Percentiles rank a stretch among this genome's conserved stretches.
Evolutionary conservation across 2,888 invertebrate genomes (phyloP).

Genomic region (Isotomurus palustris): DNA sequence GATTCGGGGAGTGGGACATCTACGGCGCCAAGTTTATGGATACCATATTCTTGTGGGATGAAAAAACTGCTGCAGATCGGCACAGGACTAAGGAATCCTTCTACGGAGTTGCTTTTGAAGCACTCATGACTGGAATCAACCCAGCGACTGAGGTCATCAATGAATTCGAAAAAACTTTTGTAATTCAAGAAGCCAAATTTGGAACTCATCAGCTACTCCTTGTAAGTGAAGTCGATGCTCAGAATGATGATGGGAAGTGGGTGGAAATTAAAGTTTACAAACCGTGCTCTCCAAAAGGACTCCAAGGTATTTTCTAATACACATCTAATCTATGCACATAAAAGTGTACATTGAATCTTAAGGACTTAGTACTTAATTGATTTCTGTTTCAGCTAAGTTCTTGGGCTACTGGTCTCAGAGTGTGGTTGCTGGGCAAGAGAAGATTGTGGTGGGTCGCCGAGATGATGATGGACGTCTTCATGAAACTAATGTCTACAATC

Average conservation of each 20-base stretch:
- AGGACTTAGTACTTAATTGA: too few species aligned
- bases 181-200: slow-evolving; percentile 4
- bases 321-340: too few species aligned
- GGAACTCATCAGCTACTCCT: slow-evolving; percentile 7
- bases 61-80: neutral
- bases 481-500: neutral
- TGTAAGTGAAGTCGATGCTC: neutral
- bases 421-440: slow-evolving; percentile 2
- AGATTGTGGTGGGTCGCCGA: neutral
- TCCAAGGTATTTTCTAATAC: too few species aligned
- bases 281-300: neutral
- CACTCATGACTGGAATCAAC: neutral
- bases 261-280: slow-evolving; percentile 4
- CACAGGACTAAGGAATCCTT: neutral
- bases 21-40: slow-evolving; percentile 5
- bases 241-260: neutral
- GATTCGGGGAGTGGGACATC: slow-evolving; percentile 8
- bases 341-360: too few species aligned
- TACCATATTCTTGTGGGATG: slow-evolving; percentile 7
- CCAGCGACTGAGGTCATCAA: neutral
- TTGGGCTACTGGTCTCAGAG: slow-evolving; percentile 3
- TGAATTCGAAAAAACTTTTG: slow-evolving; percentile 1
- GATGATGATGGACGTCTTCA: neutral
- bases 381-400: neutral
- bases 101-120: neutral